Evolutionary conservation across 2,797 vertebrate genomes (phyloP), one percentile per base, ranked within the genome.

Genomic region (Meda fulgida): DNA sequence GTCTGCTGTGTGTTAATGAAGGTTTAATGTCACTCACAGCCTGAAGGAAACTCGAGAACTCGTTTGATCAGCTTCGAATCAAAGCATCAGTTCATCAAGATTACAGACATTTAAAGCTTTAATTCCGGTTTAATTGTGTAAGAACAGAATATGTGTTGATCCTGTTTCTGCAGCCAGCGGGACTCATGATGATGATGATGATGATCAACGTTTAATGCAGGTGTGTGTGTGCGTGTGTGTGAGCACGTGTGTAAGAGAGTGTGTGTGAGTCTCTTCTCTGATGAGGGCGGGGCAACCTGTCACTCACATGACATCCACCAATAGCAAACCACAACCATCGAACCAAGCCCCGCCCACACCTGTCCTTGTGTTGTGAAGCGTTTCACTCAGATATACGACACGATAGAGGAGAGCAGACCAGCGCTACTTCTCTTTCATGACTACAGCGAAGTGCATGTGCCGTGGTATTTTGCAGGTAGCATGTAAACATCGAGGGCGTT

Each of bases 121-220:
- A 89, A 89, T 88, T 83, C 46, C 46, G 46, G 38, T 83, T 79
- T 65, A 53, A 86, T 87, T 78, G 67, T 75, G 71, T 4, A 77
- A 29, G 63, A 21, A 7, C 63, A 53, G 46, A 69, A n/a, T 69
- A 31, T 10, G 23, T 70, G 63, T 18, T 70, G 48, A 69, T 67
- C 29, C 3, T 18, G 29, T 80, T 36, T 51, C 43, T 48, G 43
- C 29, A 31, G 7, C 8, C 29, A 34, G 48, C 6, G 16, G 7
- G 9, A 51, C 48, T 21, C 26, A 11, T 26, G n/a, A 60, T 60
- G n/a, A 21, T 48, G n/a, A 11, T 26, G n/a, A 60, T 60, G 26
- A 48, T 18, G 4, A 46, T 29, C 19, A 34, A 31, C 0, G 16
- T 16, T 72, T 19, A 48, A 72, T 70, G 36, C 21, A 4, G 31